Percentiles rank a stretch among this genome's conserved stretches.
Conservation (phyloP, 2,113 vertebrate genomes). For the Papio anubis region DNA sequence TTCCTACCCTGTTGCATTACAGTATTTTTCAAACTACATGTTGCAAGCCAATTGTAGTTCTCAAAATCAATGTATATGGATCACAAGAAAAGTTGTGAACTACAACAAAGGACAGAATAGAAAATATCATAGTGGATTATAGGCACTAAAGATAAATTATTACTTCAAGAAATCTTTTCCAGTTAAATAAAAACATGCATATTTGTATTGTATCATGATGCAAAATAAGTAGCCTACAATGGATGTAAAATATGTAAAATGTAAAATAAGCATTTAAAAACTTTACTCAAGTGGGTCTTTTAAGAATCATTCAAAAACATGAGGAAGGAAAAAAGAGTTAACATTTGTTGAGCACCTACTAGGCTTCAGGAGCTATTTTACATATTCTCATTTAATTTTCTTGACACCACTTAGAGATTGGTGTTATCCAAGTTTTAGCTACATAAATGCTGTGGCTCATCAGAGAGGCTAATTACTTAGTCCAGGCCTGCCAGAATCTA, state of each 20-base stretch:
- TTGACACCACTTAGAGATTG: neutral
- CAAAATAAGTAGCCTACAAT: neutral
- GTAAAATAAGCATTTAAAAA: neutral
- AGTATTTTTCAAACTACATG: neutral
- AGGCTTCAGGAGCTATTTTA: neutral
- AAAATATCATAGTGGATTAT: conserved; percentile 2
- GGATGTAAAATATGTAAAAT: neutral
- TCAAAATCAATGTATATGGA: neutral
- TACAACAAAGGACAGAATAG: neutral
- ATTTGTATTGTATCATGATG: neutral
- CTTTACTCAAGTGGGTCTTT: neutral
- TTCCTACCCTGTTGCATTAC: neutral
- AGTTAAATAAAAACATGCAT: conserved; percentile 1
- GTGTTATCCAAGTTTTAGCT: neutral
- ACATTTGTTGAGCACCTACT: neutral
- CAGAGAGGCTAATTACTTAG: conserved; percentile 1
- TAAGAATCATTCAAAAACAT: neutral
- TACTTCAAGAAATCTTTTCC: neutral
- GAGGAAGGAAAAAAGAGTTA: neutral
- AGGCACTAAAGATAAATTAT: neutral
- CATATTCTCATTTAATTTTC: conserved; percentile 12
- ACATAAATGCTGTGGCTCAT: neutral
- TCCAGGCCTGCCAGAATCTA: neutral
- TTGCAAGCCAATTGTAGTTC: neutral
- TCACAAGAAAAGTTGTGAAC: neutral